A percentile compares a stretch with the other conserved stretches of the same genome.
These are phyloP conservation scores for Brachionus paranguensis DNA, from an alignment of 1,140 invertebrate species.

Conservation along the genomic window DNA sequence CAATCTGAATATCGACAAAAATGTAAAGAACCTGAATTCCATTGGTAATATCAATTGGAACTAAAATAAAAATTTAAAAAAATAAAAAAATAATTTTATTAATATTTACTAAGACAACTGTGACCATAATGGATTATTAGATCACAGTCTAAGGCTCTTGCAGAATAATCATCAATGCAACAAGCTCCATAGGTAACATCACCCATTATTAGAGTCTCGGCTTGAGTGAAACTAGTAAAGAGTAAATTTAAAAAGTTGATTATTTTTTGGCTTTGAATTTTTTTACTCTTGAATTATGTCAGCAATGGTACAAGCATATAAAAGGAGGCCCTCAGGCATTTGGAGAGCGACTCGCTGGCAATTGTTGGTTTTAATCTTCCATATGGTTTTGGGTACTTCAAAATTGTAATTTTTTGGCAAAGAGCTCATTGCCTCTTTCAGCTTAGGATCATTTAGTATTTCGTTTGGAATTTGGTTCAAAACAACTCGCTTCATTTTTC, in stretches of 20 bases:
- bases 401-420: constrained; percentile 96
- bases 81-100: background rate
- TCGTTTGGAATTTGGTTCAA: constrained; percentile 66
- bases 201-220: constrained; percentile 89
- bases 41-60: constrained; percentile 81
- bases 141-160: constrained; percentile 79
- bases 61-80: constrained; percentile 41
- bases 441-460: constrained; percentile 69
- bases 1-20: constrained; percentile 83
- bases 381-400: constrained; percentile 95
- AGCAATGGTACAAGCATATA: constrained; percentile 85
- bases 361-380: constrained; percentile 75
- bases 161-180: constrained; percentile 96
- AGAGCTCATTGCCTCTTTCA: constrained; percentile 64
- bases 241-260: background rate
- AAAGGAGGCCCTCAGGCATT: constrained; percentile 84
- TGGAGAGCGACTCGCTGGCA: constrained; percentile 85
- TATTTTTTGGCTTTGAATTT: background rate
- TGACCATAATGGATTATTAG: constrained; percentile 96
- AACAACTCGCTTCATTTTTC: constrained; percentile 25
- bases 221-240: constrained; percentile 68
- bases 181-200: constrained; percentile 98
- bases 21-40: constrained; percentile 88
- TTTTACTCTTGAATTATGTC: constrained; percentile 79
- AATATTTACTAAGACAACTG: constrained; percentile 70